Conservation (phyloP, 1,140 invertebrate genomes). For the Dendrolimus punctatus region DNA sequence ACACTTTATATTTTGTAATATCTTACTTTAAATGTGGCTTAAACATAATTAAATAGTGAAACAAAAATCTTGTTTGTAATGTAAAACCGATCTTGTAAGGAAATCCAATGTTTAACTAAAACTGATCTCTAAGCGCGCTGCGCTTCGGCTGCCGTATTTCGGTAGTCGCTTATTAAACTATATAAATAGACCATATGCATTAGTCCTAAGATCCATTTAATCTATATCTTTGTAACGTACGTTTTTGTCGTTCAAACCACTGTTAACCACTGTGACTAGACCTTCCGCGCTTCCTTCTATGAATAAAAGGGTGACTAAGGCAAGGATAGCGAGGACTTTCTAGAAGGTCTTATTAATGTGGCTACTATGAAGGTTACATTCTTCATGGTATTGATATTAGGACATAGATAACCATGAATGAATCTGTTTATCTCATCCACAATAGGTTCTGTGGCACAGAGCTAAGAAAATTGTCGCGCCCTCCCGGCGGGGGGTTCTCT, state of each 20-base stretch:
- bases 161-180: neutral
- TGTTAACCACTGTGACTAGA: conserved; percentile 8
- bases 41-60: neutral
- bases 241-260: conserved; percentile 13
- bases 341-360: neutral
- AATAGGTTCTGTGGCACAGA: too few relatives aligned
- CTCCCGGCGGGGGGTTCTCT: too few relatives aligned
- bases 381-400: too few relatives aligned
- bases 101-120: neutral
- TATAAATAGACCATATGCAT: neutral
- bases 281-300: conserved; percentile 1
- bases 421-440: too few relatives aligned
- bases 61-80: neutral
- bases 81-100: neutral
- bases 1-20: neutral
- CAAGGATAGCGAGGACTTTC: neutral
- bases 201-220: conserved; percentile 1
- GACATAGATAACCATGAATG: too few relatives aligned
- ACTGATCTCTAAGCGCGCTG: neutral
- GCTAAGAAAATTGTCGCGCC: too few relatives aligned
- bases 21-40: neutral
- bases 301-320: neutral
- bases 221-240: conserved; percentile 7
- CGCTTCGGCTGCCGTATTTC: too few relatives aligned
- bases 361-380: neutral